Evolutionary conservation across 2,888 invertebrate genomes (phyloP), one percentile per base, ranked within the genome.

Genomic region (Anagyrus pseudococci): DNA sequence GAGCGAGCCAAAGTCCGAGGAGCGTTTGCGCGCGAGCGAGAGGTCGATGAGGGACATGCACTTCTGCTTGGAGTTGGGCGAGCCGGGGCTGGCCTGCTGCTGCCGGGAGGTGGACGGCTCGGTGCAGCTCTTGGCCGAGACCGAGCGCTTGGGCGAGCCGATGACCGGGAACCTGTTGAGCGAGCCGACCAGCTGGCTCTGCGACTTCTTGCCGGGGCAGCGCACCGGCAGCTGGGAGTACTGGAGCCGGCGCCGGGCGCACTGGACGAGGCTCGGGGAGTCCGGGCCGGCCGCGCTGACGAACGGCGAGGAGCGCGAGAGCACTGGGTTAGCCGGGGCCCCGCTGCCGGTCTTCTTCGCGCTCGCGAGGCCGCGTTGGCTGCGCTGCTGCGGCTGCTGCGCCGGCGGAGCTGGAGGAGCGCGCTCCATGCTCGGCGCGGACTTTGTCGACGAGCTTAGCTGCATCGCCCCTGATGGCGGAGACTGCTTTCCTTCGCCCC

Each of bases 31-130:
- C 63, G 47, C n/a, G 2, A 74, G 71, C 0, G 75, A 70, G 4
- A 80, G 67, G 56, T 80, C 75, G 52, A 72, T 72, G 73, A 80
- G 72, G 15, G 80, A 80, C 4, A 77, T 53, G 55, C 80, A 80
- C 75, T 78, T 52, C 37, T 68, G 57, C 43, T n/a, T n/a, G n/a
- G n/a, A n/a, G n/a, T n/a, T n/a, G n/a, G n/a, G 2, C 33, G 33
- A 37, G 33, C 33, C 8, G 33, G 46, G 29, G 10, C 66, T 62
- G 43, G 29, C 6, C 13, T n/a, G 29, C 19, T 4, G 17, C 26
- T 29, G 22, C 46, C 7, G 15, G n/a, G 68, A 44, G 48, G n/a
- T 4, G 63, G 22, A 7, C 22, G 29, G 13, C 7, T 56, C 49
- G 29, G 29, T 20, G 17, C 26, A n/a, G 65, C 22, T 15, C 64